These are phyloP conservation scores for Zenarchopterus dispar DNA, from an alignment of 2,797 vertebrate genomes.

Conservation along the genomic window DNA sequence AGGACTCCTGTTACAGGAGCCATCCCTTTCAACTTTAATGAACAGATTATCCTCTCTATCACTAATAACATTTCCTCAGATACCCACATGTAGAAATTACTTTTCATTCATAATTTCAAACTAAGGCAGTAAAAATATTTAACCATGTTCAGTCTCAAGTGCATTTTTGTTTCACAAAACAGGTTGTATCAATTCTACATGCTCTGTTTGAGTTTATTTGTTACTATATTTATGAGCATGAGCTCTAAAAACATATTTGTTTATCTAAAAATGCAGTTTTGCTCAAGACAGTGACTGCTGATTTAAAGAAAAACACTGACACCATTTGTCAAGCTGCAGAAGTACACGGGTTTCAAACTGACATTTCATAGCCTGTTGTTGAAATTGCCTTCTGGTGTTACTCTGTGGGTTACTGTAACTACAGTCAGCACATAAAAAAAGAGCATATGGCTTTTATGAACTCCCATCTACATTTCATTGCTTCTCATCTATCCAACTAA, in stretches of 20 bases:
- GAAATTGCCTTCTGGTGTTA: constrained; percentile 15
- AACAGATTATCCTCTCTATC: constrained; percentile 50
- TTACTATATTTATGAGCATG: neutral
- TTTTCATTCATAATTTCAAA: constrained; percentile 14
- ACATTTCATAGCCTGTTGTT: constrained; percentile 7
- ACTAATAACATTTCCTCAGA: constrained; percentile 11
- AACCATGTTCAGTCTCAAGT: neutral
- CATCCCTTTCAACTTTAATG: constrained; percentile 54
- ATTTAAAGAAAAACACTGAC: constrained; percentile 70
- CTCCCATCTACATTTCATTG: constrained; percentile 46
- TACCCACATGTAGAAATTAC: neutral
- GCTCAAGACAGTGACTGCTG: constrained; percentile 7
- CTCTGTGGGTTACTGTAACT: constrained; percentile 28
- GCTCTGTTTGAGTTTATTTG: neutral
- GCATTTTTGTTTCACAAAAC: neutral
- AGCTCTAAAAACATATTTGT: neutral
- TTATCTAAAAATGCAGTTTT: constrained; percentile 9
- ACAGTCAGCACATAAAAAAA: constrained; percentile 39
- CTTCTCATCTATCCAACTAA: constrained; percentile 59
- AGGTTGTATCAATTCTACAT: neutral
- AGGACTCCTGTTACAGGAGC: constrained; percentile 71
- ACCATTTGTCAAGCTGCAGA: constrained; percentile 69
- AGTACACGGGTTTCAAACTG: constrained; percentile 48
- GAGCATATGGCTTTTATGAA: constrained; percentile 59
- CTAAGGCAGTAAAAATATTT: neutral